A percentile compares a stretch with the other conserved stretches of the same genome.
Conservation (phyloP, 2,113 vertebrate genomes). For the Pachycephala philippinensis region DNA sequence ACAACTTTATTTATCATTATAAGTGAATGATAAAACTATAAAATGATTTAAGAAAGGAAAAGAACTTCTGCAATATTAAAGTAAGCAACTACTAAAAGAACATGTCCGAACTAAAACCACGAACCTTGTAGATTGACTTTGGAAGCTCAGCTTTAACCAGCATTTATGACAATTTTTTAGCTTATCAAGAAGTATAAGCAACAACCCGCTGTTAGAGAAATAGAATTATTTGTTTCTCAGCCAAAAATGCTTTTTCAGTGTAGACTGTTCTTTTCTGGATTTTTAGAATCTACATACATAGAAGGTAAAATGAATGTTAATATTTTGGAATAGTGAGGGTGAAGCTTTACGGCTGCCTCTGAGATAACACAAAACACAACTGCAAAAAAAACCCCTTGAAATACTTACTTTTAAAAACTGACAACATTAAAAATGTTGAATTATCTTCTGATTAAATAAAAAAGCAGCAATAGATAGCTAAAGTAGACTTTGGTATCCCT, state of each 20-base stretch:
- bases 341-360: background rate
- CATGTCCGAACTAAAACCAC: background rate
- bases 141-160: background rate
- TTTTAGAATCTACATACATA: background rate
- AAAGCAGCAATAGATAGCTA: background rate
- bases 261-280: background rate
- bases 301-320: background rate
- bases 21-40: background rate
- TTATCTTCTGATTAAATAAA: background rate
- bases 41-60: background rate
- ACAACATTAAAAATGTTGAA: background rate
- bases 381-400: background rate
- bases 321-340: accelerated
- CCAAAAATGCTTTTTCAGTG: background rate
- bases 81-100: background rate
- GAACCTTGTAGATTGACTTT: background rate
- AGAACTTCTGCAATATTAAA: background rate
- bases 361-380: background rate
- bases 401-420: background rate
- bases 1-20: background rate
- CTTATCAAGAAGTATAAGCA: background rate
- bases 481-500: background rate
- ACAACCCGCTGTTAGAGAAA: background rate
- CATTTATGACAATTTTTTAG: background rate
- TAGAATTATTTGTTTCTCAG: background rate